A percentile compares a stretch with the other conserved stretches of the same genome.
Evolutionary conservation across 1,140 invertebrate species (phyloP).

Genomic region (Drosophila nasuta): DNA sequence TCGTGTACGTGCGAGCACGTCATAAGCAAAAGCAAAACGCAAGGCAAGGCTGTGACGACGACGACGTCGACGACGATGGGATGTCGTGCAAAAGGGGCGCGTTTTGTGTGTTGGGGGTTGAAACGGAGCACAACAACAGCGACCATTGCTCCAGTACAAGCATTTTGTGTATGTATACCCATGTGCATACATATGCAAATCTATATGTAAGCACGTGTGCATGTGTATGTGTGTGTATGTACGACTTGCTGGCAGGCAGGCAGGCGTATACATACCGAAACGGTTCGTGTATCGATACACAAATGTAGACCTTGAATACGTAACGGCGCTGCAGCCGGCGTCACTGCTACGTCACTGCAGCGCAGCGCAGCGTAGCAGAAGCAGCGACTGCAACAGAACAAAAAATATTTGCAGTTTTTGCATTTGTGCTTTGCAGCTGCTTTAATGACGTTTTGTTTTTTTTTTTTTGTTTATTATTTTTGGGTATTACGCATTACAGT

Average conservation of each 20-base stretch:
- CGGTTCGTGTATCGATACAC: slow-evolving; percentile 64
- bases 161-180: slow-evolving; percentile 46
- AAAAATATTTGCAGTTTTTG: slow-evolving; percentile 30
- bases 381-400: slow-evolving; percentile 11
- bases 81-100: slow-evolving; percentile 47
- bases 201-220: slow-evolving; percentile 22
- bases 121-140: slow-evolving; percentile 32
- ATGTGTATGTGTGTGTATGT: slow-evolving; percentile 20
- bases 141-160: slow-evolving; percentile 30
- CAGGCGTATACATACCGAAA: slow-evolving; percentile 42
- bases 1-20: slow-evolving; percentile 70
- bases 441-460: slow-evolving; percentile 27
- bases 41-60: slow-evolving; percentile 51
- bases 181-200: slow-evolving; percentile 40
- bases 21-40: slow-evolving; percentile 62
- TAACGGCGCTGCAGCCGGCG: slow-evolving; percentile 36
- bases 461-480: too few species aligned
- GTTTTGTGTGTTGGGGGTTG: slow-evolving; percentile 51
- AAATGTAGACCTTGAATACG: slow-evolving; percentile 76
- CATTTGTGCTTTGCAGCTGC: slow-evolving; percentile 2
- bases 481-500: slow-evolving; percentile 7
- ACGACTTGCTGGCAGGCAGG: not conserved
- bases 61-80: slow-evolving; percentile 19
- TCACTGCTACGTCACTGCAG: slow-evolving; percentile 48
- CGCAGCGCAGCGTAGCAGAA: slow-evolving; percentile 21